A percentile compares a stretch with the other conserved stretches of the same genome.
Evolutionary conservation across 1,140 invertebrate species (phyloP).

Genomic region (Magallana angulata): DNA sequence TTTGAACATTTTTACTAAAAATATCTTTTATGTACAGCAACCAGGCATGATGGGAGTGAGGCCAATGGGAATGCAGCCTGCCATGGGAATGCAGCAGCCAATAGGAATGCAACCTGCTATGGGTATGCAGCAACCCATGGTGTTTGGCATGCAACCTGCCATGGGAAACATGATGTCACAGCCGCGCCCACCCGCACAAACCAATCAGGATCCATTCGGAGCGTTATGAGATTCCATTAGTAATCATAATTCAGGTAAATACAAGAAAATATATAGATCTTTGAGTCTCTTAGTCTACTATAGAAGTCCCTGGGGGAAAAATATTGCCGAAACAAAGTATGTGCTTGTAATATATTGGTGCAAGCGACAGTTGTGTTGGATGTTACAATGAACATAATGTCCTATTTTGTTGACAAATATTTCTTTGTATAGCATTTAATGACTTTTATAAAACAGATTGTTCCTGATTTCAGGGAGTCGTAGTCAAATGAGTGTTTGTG

Average conservation of each 20-base stretch:
- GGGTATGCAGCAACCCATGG: slow-evolving; percentile 61
- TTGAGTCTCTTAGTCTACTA: no score
- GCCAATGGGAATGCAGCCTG: not conserved
- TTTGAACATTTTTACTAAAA: no score
- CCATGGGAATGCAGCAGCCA: slow-evolving; percentile 45
- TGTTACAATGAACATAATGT: no score
- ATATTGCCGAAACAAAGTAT: no score
- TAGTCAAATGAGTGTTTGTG: slow-evolving; percentile 18
- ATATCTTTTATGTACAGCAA: slow-evolving; percentile 3
- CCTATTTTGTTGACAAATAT: no score
- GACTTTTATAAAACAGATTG: not conserved
- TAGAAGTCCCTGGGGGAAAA: no score
- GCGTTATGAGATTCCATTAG: slow-evolving; percentile 65
- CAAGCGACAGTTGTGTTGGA: no score
- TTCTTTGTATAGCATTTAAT: not conserved
- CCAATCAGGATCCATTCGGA: slow-evolving; percentile 71
- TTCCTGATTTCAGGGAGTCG: not conserved
- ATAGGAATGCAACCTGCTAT: slow-evolving; percentile 62
- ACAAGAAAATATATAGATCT: no score
- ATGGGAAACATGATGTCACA: slow-evolving; percentile 53
- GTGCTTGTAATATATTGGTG: no score
- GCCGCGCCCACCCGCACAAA: slow-evolving; percentile 56
- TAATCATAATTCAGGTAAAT: slow-evolving; percentile 44
- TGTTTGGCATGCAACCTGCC: slow-evolving; percentile 51
- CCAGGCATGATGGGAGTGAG: slow-evolving; percentile 44